phyloP scores from a whole-genome alignment of 2,113 vertebrate genomes.

The Globicephala melas region DNA sequence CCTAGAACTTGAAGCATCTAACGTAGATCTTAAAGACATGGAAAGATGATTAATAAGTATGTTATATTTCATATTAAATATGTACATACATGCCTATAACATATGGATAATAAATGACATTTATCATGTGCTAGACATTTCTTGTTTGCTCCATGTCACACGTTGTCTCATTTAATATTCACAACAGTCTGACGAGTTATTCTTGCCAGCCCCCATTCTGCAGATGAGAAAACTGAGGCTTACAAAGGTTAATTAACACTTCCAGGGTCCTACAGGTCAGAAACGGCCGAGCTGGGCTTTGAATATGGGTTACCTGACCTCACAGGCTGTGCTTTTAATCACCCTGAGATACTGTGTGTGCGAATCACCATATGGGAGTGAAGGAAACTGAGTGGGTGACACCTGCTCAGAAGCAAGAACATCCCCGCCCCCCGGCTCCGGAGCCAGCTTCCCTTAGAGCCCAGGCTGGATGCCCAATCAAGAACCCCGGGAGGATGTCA shows the following conservation, averaged over 20 bases:
- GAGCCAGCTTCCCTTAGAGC: background rate
- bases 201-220: background rate
- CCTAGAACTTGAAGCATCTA: background rate
- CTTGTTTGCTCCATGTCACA: background rate
- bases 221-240: background rate
- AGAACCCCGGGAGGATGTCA: background rate
- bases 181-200: background rate
- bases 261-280: background rate
- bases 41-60: background rate
- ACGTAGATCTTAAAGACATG: background rate
- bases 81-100: too few species aligned
- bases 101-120: background rate
- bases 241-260: background rate
- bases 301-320: background rate
- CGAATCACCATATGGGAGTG: accelerated
- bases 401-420: accelerated
- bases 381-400: background rate
- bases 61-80: too few species aligned
- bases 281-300: background rate
- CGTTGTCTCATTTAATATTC: background rate
- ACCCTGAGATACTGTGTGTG: accelerated
- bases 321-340: background rate
- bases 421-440: accelerated
- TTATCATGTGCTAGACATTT: background rate
- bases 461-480: too few species aligned